Conservation (phyloP, 2,797 vertebrate genomes). For the Trachops cirrhosus region DNA sequence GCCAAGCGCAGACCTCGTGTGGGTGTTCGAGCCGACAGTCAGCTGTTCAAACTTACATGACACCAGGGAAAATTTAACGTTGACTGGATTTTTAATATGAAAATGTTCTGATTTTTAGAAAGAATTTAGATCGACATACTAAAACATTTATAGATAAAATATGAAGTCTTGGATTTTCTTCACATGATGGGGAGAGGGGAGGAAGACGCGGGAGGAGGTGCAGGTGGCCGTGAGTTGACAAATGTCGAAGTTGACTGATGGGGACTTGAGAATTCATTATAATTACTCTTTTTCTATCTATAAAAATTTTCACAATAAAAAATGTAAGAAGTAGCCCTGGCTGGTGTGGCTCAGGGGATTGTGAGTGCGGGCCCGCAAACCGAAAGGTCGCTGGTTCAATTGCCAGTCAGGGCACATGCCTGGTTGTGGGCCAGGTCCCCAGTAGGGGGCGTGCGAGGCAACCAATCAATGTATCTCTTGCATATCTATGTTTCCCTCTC, state of each 20-base stretch:
- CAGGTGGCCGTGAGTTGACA: not conserved
- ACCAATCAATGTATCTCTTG: too few relatives aligned
- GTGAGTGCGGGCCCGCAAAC: too few relatives aligned
- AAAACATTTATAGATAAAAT: not conserved
- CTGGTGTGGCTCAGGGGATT: too few relatives aligned
- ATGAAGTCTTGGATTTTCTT: not conserved
- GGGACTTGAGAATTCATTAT: not conserved
- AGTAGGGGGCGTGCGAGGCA: too few relatives aligned
- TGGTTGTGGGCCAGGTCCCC: too few relatives aligned
- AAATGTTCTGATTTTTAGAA: constrained; percentile 3
- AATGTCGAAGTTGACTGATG: not conserved
- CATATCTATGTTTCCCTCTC: too few relatives aligned
- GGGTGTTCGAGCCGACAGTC: not conserved
- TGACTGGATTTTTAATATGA: not conserved
- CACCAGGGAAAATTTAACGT: not conserved
- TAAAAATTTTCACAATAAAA: not conserved
- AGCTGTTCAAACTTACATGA: not conserved
- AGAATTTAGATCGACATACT: not conserved
- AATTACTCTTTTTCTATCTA: not conserved
- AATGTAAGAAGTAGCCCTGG: not conserved
- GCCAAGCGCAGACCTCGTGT: not conserved
- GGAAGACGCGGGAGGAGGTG: not conserved
- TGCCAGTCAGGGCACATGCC: too few relatives aligned
- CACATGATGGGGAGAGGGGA: not conserved
- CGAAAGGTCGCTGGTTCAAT: too few relatives aligned